phyloP scores from a whole-genome alignment of 53 echinoderm and acorn worm species.

The Echinometra lucunter region DNA sequence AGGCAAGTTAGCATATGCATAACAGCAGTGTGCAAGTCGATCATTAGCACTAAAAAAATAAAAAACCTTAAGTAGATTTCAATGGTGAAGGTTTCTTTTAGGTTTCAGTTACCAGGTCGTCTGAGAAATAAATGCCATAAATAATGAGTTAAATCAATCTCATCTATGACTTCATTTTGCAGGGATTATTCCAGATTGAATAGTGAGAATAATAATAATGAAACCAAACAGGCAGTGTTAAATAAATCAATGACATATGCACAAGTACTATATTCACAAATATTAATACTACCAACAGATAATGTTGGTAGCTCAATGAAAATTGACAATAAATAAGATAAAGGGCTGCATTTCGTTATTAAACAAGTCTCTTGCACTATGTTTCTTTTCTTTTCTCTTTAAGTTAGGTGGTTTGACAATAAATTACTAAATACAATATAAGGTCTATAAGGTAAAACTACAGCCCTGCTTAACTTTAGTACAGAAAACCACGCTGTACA shows the following conservation, averaged over 20 bases:
- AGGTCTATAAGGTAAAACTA: slow-evolving; percentile 73
- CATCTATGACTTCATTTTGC: slow-evolving; percentile 31
- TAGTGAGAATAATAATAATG: slow-evolving; percentile 50
- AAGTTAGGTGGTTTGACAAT: slow-evolving; percentile 74
- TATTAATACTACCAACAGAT: slow-evolving; percentile 59
- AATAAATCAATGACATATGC: slow-evolving; percentile 68
- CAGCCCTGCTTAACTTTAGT: slow-evolving; percentile 73
- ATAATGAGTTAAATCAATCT: slow-evolving; percentile 13
- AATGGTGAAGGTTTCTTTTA: neutral
- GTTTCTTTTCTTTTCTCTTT: slow-evolving; percentile 30
- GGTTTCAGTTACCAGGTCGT: neutral
- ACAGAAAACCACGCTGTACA: slow-evolving; percentile 65
- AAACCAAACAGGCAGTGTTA: slow-evolving; percentile 63
- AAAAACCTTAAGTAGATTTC: slow-evolving; percentile 61
- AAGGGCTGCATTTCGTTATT: slow-evolving; percentile 65
- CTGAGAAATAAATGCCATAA: slow-evolving; percentile 34
- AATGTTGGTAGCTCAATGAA: slow-evolving; percentile 9
- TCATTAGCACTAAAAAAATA: neutral
- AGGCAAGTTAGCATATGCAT: slow-evolving; percentile 68
- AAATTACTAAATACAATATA: slow-evolving; percentile 72
- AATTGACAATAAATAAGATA: slow-evolving; percentile 71
- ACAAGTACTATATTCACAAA: slow-evolving; percentile 73
- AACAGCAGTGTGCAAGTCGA: slow-evolving; percentile 27
- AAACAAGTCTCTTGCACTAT: slow-evolving; percentile 70
- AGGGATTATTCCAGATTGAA: slow-evolving; percentile 57